Evolutionary conservation across 2,797 vertebrate genomes (phyloP).

Genomic region (Takifugu ocellatus): DNA sequence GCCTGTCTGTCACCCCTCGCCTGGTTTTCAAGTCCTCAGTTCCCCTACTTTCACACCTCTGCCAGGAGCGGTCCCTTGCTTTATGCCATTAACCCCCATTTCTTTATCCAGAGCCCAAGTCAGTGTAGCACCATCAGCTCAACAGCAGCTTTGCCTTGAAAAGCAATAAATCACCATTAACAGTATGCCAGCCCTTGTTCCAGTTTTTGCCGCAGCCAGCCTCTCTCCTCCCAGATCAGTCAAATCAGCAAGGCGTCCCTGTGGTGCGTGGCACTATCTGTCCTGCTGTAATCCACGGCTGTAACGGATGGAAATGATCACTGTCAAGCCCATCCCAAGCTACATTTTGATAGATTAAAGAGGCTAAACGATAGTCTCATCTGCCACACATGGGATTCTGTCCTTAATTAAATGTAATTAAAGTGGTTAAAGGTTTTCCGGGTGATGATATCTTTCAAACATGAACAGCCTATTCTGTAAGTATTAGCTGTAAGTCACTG

Average conservation of each 20-base stretch:
- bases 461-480: slow-evolving; percentile 23
- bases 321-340: slow-evolving; percentile 45
- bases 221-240: slow-evolving; percentile 46
- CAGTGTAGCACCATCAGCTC: slow-evolving; percentile 25
- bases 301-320: slow-evolving; percentile 56
- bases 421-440: slow-evolving; percentile 50
- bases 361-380: slow-evolving; percentile 56
- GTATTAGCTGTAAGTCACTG: slow-evolving; percentile 25
- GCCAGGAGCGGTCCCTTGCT: slow-evolving; percentile 41
- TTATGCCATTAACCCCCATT: slow-evolving; percentile 37
- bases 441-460: slow-evolving; percentile 33
- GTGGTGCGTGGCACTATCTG: slow-evolving; percentile 40
- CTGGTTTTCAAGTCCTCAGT: slow-evolving; percentile 55
- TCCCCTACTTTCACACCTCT: slow-evolving; percentile 27
- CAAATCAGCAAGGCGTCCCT: slow-evolving; percentile 54
- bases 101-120: slow-evolving; percentile 41
- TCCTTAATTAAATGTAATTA: slow-evolving; percentile 60
- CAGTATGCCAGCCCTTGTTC: slow-evolving; percentile 50
- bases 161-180: slow-evolving; percentile 48
- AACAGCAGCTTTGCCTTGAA: slow-evolving; percentile 27
- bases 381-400: slow-evolving; percentile 36
- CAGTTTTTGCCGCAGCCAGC: slow-evolving; percentile 35
- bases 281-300: slow-evolving; percentile 53
- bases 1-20: slow-evolving; percentile 48
- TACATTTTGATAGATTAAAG: slow-evolving; percentile 59